These are phyloP conservation scores for Hemaris fuciformis DNA, from an alignment of 2,888 invertebrate genomes.

Conservation along the genomic window DNA sequence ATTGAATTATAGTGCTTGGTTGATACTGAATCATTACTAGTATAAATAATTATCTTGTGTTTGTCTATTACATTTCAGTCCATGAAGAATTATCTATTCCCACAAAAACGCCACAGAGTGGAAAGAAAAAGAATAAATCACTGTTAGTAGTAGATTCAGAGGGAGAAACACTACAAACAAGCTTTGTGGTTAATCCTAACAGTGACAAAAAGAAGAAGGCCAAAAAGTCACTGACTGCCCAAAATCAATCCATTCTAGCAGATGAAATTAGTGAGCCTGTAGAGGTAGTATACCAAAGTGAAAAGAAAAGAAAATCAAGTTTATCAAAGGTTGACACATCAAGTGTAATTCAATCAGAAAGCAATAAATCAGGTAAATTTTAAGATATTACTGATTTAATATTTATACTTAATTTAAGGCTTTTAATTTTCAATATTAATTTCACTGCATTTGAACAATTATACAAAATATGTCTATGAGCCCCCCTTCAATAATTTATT, in stretches of 20 bases:
- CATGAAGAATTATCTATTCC: background rate
- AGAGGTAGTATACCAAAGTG: background rate
- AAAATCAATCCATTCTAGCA: background rate
- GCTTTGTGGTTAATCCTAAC: background rate
- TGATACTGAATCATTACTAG: too few relatives aligned
- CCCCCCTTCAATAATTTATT: too few relatives aligned
- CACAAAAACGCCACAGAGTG: slow-evolving; percentile 20
- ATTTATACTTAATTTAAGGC: too few relatives aligned
- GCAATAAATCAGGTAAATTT: background rate
- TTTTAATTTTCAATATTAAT: too few relatives aligned
- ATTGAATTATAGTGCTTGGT: too few relatives aligned
- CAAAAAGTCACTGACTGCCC: background rate
- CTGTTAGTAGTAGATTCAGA: slow-evolving; percentile 26
- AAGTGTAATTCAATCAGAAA: background rate
- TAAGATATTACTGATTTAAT: too few relatives aligned
- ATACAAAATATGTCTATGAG: too few relatives aligned
- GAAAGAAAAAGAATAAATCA: slow-evolving; percentile 23
- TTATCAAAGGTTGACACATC: background rate
- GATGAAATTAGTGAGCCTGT: background rate
- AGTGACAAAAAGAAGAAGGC: slow-evolving; percentile 21
- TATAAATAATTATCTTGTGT: too few relatives aligned
- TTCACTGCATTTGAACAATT: too few relatives aligned
- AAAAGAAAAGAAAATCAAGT: background rate
- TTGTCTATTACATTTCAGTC: too few relatives aligned
- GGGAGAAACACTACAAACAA: slow-evolving; percentile 16